phyloP scores from a whole-genome alignment of 2,888 invertebrate genomes.

The Acrocyrtus sp. region DNA sequence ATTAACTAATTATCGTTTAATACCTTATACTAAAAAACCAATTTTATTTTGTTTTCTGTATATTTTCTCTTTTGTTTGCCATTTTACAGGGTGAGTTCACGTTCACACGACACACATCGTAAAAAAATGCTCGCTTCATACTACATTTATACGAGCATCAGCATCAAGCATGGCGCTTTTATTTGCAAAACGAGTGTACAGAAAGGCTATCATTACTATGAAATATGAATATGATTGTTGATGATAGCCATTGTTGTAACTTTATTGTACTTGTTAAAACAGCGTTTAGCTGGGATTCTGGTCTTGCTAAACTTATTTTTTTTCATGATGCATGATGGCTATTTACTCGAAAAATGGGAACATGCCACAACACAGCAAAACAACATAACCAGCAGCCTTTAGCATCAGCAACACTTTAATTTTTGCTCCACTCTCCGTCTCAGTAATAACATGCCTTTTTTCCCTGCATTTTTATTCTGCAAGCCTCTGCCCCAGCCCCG shows the following conservation, averaged over 20 bases:
- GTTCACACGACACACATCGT: too few relatives aligned
- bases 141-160: too few relatives aligned
- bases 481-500: not conserved
- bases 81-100: too few relatives aligned
- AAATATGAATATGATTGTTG: too few relatives aligned
- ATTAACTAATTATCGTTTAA: too few relatives aligned
- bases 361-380: conserved; percentile 7
- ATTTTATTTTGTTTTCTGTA: too few relatives aligned
- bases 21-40: too few relatives aligned
- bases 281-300: not conserved
- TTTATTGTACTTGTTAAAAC: not conserved
- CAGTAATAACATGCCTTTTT: conserved; percentile 3
- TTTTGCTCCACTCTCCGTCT: not conserved
- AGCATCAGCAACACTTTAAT: not conserved
- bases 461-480: not conserved
- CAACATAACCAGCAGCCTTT: not conserved
- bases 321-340: conserved; percentile 13
- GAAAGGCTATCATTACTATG: not conserved
- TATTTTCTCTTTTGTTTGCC: too few relatives aligned
- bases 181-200: not conserved
- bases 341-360: conserved; percentile 14
- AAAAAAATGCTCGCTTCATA: too few relatives aligned
- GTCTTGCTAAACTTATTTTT: not conserved
- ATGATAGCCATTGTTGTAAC: not conserved
- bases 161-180: too few relatives aligned